phyloP scores from a whole-genome alignment of 1,140 invertebrate genomes.

The Bombus impatiens region DNA sequence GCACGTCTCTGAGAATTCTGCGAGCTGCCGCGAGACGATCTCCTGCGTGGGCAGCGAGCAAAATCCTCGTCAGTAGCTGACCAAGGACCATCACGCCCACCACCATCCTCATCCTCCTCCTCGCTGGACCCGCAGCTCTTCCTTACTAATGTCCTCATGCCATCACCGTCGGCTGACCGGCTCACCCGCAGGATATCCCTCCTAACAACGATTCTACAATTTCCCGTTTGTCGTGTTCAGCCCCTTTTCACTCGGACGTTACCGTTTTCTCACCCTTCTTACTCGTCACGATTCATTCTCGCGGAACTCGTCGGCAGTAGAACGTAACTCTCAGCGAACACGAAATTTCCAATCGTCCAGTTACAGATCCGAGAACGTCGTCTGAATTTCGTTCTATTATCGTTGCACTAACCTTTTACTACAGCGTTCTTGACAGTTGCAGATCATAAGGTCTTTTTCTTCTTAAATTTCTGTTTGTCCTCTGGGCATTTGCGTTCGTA shows the following conservation, averaged over 20 bases:
- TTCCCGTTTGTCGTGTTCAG: not conserved
- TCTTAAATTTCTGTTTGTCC: slow-evolving; percentile 28
- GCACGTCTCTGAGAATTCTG: slow-evolving; percentile 79
- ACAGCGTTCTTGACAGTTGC: not conserved
- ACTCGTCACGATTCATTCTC: not conserved
- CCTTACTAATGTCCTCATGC: slow-evolving; percentile 81
- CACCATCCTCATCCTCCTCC: slow-evolving; percentile 82
- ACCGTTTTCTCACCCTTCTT: not conserved
- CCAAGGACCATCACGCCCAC: slow-evolving; percentile 81
- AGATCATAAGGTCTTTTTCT: not conserved
- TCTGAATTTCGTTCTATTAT: not conserved
- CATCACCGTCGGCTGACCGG: slow-evolving; percentile 73
- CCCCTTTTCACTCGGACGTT: not conserved
- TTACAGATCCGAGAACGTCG: not conserved
- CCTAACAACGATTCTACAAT: slow-evolving; percentile 36
- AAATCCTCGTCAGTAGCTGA: slow-evolving; percentile 80
- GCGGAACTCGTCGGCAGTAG: not conserved
- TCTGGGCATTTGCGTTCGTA: slow-evolving; percentile 31
- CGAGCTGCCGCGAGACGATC: slow-evolving; percentile 80
- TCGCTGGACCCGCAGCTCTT: slow-evolving; percentile 77
- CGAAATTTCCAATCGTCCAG: not conserved
- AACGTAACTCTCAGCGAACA: not conserved
- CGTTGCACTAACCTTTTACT: not conserved
- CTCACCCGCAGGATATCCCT: slow-evolving; percentile 58
- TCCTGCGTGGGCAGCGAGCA: slow-evolving; percentile 79